Conservation (phyloP, 92 coral and sea anemone species). For the Porites divaricata region DNA sequence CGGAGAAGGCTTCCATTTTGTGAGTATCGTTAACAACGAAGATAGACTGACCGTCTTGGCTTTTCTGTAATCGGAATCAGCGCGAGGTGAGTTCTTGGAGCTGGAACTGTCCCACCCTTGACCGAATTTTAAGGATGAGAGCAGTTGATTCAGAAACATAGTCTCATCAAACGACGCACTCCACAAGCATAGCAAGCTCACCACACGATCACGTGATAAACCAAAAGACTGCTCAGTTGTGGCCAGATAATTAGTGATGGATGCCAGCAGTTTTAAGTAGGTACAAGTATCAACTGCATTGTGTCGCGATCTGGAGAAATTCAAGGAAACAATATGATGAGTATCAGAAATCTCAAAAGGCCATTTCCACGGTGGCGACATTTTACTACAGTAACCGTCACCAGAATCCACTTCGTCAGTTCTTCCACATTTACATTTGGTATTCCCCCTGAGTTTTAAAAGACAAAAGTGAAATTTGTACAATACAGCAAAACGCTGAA, state of each 20-base stretch:
- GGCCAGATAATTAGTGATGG: slow-evolving; percentile 45
- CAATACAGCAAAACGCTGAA: too few relatives aligned
- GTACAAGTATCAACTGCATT: not conserved
- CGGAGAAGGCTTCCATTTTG: slow-evolving; percentile 18
- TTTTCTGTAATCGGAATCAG: not conserved
- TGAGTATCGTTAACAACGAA: slow-evolving; percentile 28
- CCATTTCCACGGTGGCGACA: not conserved
- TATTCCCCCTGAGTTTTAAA: too few relatives aligned
- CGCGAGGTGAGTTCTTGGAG: not conserved
- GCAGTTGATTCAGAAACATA: not conserved
- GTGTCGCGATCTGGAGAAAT: slow-evolving; percentile 12
- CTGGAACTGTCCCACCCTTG: not conserved
- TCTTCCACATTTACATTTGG: too few relatives aligned
- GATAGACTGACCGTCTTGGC: slow-evolving; percentile 29
- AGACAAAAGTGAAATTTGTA: too few relatives aligned
- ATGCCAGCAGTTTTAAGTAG: slow-evolving; percentile 54
- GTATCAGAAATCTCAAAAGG: not conserved
- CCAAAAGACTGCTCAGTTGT: slow-evolving; percentile 34
- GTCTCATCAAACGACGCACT: slow-evolving; percentile 59
- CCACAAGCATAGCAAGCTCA: slow-evolving; percentile 63
- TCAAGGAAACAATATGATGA: not conserved
- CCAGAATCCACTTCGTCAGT: too few relatives aligned
- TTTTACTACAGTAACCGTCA: too few relatives aligned
- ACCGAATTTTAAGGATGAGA: slow-evolving; percentile 15
- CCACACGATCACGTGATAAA: slow-evolving; percentile 49